phyloP scores from a whole-genome alignment of 2,113 vertebrate species.

The Nothocercus nigrocapillus region DNA sequence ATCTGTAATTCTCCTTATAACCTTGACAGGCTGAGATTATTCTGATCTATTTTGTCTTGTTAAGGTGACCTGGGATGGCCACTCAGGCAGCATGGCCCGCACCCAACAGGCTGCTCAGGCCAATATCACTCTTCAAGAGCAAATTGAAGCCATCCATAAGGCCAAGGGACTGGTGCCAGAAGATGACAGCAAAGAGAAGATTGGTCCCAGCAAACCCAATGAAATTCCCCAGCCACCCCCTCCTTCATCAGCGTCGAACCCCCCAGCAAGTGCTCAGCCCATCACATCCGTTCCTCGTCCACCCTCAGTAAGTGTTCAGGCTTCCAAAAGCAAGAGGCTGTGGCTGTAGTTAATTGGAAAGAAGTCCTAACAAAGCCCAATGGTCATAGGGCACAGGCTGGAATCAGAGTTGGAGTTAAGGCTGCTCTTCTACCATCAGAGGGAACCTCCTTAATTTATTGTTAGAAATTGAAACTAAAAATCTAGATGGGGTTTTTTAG shows the following conservation, averaged over 20 bases:
- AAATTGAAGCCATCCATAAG: conserved; percentile 99
- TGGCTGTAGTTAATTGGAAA: neutral
- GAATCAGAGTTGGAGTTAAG: neutral
- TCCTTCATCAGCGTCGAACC: conserved; percentile 76
- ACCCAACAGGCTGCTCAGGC: conserved; percentile 98
- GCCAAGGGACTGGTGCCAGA: conserved; percentile 98
- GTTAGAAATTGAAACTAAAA: neutral
- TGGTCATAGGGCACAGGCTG: neutral
- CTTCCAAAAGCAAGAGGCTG: neutral
- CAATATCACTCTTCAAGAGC: conserved; percentile 98
- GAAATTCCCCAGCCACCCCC: conserved; percentile 85
- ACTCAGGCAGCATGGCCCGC: conserved; percentile 98
- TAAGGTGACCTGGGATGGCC: conserved; percentile 98
- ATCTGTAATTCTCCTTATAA: accelerated
- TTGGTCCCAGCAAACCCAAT: conserved; percentile 96
- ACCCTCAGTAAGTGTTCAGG: conserved; percentile 67
- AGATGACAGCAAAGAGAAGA: conserved; percentile 97
- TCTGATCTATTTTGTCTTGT: neutral
- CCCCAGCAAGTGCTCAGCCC: conserved; percentile 84
- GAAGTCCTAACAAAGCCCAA: neutral
- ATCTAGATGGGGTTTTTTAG: no score
- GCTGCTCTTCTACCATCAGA: neutral
- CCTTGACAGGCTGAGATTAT: neutral
- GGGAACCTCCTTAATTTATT: neutral
- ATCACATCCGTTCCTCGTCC: conserved; percentile 81